These are phyloP conservation scores for Rhinella marina DNA, from an alignment of 2,797 vertebrate genomes.

Conservation along the genomic window DNA sequence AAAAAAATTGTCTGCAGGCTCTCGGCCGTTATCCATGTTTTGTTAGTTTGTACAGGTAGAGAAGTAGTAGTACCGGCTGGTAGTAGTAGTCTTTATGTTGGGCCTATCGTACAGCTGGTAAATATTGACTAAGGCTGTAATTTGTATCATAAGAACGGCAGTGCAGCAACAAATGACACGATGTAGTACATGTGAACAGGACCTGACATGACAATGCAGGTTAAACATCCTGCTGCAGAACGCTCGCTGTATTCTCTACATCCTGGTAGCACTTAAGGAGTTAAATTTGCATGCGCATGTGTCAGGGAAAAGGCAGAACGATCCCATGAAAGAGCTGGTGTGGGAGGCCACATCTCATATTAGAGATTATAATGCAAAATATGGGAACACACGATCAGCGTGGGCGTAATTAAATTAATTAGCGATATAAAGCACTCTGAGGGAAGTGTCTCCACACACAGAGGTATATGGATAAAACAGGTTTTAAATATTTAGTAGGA, in stretches of 20 bases:
- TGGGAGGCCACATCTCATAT: slow-evolving; percentile 68
- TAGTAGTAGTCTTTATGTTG: neutral
- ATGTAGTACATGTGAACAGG: neutral
- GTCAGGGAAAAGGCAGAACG: slow-evolving; percentile 64
- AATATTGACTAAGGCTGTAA: neutral
- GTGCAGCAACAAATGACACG: neutral
- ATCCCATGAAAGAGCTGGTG: slow-evolving; percentile 72
- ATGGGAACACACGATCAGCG: slow-evolving; percentile 69
- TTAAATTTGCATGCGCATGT: slow-evolving; percentile 38
- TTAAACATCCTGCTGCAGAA: slow-evolving; percentile 30
- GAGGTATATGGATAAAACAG: slow-evolving; percentile 70
- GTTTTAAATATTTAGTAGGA: slow-evolving; percentile 66
- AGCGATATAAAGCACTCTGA: slow-evolving; percentile 74
- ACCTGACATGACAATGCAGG: neutral
- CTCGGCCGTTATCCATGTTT: too few species aligned
- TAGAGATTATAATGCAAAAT: slow-evolving; percentile 72
- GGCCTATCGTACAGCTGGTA: neutral
- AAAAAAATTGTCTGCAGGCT: too few species aligned
- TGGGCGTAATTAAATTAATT: slow-evolving; percentile 77
- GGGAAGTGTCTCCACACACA: slow-evolving; percentile 69
- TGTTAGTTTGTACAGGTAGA: too few species aligned
- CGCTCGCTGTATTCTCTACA: neutral
- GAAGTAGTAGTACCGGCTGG: too few species aligned
- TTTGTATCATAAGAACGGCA: neutral
- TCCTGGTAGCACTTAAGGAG: neutral